phyloP scores from a whole-genome alignment of 2,797 vertebrate species.

The Nasua narica region DNA sequence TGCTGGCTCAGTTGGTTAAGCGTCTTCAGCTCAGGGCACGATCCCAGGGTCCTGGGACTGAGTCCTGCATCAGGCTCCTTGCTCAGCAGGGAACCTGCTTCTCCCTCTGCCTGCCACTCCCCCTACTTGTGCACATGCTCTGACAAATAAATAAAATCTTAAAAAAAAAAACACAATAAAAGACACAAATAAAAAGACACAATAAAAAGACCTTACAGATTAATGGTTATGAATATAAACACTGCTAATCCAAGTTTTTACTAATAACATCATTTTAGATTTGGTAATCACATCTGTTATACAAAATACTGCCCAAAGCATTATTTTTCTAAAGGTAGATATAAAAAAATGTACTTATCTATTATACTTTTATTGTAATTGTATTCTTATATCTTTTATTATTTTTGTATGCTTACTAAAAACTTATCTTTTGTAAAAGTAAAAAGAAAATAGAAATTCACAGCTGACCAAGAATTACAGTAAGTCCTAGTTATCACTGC shows the following conservation, averaged over 20 bases:
- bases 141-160: no score
- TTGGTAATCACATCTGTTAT: not conserved
- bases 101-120: no score
- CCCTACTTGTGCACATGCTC: no score
- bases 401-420: not conserved
- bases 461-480: not conserved
- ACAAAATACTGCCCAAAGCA: not conserved
- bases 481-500: not conserved
- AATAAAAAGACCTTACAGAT: slow-evolving; percentile 30
- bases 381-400: not conserved
- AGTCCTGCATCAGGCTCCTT: no score
- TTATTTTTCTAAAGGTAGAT: slow-evolving; percentile 23
- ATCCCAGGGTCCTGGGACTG: no score
- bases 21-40: no score
- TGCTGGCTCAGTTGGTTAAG: no score
- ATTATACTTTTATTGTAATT: not conserved
- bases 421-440: not conserved
- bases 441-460: slow-evolving; percentile 1
- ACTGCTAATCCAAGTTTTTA: slow-evolving; percentile 4
- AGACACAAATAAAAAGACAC: slow-evolving; percentile 5
- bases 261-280: slow-evolving; percentile 35
- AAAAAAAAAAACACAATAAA: not conserved
- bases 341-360: not conserved
- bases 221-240: slow-evolving; percentile 15
- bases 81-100: no score